phyloP scores from a whole-genome alignment of 1,140 invertebrate species.

The Diuraphis noxia region DNA sequence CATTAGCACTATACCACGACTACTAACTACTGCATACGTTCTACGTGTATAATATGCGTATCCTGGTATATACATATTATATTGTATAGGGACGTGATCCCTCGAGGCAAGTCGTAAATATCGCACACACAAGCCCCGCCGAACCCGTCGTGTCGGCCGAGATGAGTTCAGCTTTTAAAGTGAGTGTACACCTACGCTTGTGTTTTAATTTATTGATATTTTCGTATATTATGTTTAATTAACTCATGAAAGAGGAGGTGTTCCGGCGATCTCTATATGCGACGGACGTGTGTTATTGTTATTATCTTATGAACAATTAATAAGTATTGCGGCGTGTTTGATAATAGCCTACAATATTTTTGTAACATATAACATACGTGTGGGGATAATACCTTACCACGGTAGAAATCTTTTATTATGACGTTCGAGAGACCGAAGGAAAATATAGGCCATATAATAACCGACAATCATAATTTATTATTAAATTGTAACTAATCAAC shows the following conservation, averaged over 20 bases:
- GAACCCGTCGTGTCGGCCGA: background rate
- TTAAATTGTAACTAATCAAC: background rate
- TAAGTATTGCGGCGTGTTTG: background rate
- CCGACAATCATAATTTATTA: background rate
- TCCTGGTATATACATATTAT: background rate
- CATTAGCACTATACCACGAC: background rate
- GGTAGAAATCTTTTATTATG: background rate
- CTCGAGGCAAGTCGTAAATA: constrained; percentile 4
- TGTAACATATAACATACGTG: too few relatives aligned
- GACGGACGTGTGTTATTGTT: background rate
- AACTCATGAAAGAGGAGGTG: background rate
- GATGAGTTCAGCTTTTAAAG: background rate
- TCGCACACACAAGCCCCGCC: background rate
- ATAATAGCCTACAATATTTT: background rate
- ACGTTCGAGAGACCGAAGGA: background rate
- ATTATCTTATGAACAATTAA: background rate
- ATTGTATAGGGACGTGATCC: background rate
- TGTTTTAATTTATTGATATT: background rate
- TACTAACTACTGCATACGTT: background rate
- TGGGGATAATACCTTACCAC: background rate
- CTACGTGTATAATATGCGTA: too few relatives aligned
- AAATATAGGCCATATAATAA: background rate
- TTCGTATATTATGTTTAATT: background rate
- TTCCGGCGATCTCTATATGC: background rate
- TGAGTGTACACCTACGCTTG: background rate